Conservation (phyloP, 2,113 vertebrate species). For the Dolichallabes microphthalmus region DNA sequence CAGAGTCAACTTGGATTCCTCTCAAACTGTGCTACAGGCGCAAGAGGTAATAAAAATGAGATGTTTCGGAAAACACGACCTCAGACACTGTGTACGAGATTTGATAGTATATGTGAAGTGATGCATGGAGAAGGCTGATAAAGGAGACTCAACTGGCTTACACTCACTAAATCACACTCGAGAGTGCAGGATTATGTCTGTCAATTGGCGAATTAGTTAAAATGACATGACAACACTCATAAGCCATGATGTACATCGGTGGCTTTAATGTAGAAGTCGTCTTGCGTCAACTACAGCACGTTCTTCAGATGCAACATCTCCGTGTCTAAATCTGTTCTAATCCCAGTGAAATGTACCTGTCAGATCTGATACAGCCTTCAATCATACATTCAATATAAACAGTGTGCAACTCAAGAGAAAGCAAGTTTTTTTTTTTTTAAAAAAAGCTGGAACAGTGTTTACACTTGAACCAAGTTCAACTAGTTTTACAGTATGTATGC, state of each 20-base stretch:
- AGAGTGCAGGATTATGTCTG: conserved; percentile 1
- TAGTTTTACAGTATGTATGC: not conserved
- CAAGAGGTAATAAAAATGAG: not conserved
- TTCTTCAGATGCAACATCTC: conserved; percentile 3
- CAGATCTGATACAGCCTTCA: not conserved
- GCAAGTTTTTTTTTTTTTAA: not conserved
- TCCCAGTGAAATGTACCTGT: not conserved
- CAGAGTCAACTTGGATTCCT: conserved; percentile 16
- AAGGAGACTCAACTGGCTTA: not conserved
- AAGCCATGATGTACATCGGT: not conserved
- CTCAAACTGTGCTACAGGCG: conserved; percentile 20
- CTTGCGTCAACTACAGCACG: not conserved
- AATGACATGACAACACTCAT: not conserved
- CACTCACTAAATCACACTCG: not conserved
- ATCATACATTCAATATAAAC: not conserved
- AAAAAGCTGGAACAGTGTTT: not conserved
- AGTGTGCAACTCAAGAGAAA: not conserved
- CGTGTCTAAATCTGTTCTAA: conserved; percentile 4
- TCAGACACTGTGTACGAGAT: too few relatives aligned
- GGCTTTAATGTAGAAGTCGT: not conserved
- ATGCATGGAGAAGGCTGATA: not conserved
- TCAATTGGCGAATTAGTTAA: not conserved
- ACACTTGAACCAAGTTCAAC: not conserved
- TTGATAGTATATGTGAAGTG: not conserved
- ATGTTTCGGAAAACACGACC: not conserved